Evolutionary conservation across 2,888 invertebrate genomes (phyloP).

Genomic region (Sphaeridia pumilis): DNA sequence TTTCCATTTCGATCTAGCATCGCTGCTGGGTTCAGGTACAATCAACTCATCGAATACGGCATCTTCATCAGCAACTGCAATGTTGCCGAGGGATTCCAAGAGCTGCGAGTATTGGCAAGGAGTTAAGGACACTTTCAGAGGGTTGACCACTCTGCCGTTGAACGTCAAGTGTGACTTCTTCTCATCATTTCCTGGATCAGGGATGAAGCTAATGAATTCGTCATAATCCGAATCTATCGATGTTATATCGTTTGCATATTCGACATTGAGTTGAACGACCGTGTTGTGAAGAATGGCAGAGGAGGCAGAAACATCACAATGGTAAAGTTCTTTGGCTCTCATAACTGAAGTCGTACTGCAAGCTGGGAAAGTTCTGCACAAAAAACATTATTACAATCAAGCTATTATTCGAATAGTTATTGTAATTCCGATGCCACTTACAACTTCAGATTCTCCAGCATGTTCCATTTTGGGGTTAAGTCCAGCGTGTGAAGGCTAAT

Average conservation of each 20-base stretch:
- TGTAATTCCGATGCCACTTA: too few species aligned
- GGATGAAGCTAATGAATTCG: conserved; percentile 9
- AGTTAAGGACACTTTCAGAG: conserved; percentile 71
- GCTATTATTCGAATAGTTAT: not conserved
- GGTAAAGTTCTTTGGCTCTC: conserved; percentile 59
- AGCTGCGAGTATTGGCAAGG: conserved; percentile 83
- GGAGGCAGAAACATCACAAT: conserved; percentile 55
- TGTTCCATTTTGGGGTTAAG: conserved; percentile 41
- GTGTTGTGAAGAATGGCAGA: conserved; percentile 83
- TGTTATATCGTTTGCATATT: conserved; percentile 41
- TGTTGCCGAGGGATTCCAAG: conserved; percentile 52
- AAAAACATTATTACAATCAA: not conserved
- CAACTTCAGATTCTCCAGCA: conserved; percentile 32
- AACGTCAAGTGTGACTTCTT: conserved; percentile 42
- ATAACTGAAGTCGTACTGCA: conserved; percentile 42
- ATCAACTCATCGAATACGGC: conserved; percentile 23
- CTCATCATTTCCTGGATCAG: conserved; percentile 37
- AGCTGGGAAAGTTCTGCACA: conserved; percentile 32
- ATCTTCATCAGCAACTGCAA: conserved; percentile 24
- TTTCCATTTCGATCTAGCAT: conserved; percentile 21
- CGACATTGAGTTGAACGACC: conserved; percentile 58
- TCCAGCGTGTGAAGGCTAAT: conserved; percentile 77
- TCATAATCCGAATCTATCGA: conserved; percentile 36
- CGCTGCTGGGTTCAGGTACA: conserved; percentile 15
- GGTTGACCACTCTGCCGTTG: conserved; percentile 66